phyloP scores from a whole-genome alignment of 2,113 vertebrate species.

The Onychorhynchus coronatus region DNA sequence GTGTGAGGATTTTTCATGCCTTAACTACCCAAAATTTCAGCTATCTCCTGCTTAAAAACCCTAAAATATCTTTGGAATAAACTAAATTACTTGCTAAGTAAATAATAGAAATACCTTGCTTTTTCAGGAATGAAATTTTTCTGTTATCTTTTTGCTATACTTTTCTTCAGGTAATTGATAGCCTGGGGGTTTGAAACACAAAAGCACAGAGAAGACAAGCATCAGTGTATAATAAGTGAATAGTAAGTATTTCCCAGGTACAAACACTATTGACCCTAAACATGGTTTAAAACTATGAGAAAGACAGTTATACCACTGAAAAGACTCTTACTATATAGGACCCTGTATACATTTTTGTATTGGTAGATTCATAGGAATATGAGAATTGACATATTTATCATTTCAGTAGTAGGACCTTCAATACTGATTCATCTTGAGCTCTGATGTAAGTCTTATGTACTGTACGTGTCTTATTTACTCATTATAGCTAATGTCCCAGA shows the following conservation, averaged over 20 bases:
- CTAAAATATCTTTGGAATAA: neutral
- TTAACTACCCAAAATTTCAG: neutral
- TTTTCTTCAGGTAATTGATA: neutral
- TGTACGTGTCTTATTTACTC: neutral
- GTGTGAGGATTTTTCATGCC: neutral
- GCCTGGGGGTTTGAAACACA: neutral
- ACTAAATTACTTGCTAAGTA: neutral
- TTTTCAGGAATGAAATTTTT: neutral
- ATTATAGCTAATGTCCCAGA: neutral
- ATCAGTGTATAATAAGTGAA: neutral
- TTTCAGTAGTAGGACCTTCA: neutral
- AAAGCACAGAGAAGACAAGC: neutral
- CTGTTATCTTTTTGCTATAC: accelerated
- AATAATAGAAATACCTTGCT: neutral
- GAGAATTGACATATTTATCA: neutral
- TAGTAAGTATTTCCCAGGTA: neutral
- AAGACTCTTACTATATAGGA: neutral
- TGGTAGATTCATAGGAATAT: neutral
- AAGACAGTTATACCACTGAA: neutral
- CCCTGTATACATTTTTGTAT: neutral
- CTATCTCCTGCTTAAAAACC: neutral
- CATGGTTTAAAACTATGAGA: neutral
- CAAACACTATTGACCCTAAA: neutral
- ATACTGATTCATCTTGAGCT: neutral
- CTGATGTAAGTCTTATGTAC: neutral